A percentile compares a stretch with the other conserved stretches of the same genome.
phyloP scores from a whole-genome alignment of 2,797 vertebrate species.

The Setipinna tenuifilis region DNA sequence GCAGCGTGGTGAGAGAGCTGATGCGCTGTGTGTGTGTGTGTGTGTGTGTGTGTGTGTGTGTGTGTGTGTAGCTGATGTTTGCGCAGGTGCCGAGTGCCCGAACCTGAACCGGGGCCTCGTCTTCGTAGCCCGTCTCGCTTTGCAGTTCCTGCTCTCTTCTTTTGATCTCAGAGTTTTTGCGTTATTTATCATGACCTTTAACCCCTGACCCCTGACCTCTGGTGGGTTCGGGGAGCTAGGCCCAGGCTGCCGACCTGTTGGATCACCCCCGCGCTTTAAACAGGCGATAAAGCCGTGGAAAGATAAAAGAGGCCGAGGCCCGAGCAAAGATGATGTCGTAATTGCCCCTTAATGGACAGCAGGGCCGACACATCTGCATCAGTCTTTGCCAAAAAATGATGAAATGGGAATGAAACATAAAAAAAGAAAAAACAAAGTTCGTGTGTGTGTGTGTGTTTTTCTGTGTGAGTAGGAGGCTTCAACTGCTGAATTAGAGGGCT shows the following conservation, averaged over 20 bases:
- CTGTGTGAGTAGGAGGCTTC: constrained; percentile 40
- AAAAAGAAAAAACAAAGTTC: neutral
- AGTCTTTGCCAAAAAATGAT: constrained; percentile 66
- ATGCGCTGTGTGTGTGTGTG: no score
- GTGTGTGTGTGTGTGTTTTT: constrained; percentile 30
- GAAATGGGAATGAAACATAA: neutral
- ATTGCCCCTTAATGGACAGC: constrained; percentile 68
- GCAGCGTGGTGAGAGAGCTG: no score
- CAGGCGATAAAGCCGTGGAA: constrained; percentile 62
- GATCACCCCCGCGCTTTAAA: constrained; percentile 61
- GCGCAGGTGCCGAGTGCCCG: no score
- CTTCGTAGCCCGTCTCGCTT: no score
- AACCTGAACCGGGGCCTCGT: no score
- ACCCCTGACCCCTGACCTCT: constrained; percentile 35
- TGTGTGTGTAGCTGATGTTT: no score
- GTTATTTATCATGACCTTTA: constrained; percentile 48
- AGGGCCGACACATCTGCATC: constrained; percentile 68
- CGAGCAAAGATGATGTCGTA: constrained; percentile 59
- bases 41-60: no score
- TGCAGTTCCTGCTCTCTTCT: constrained; percentile 33
- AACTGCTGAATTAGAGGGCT: constrained; percentile 44
- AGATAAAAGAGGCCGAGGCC: constrained; percentile 56
- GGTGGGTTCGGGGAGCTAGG: constrained; percentile 40
- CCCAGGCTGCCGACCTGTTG: constrained; percentile 69
- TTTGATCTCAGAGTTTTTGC: constrained; percentile 42